Conservation (phyloP, 2,797 vertebrate genomes). For the Cuniculus paca region DNA sequence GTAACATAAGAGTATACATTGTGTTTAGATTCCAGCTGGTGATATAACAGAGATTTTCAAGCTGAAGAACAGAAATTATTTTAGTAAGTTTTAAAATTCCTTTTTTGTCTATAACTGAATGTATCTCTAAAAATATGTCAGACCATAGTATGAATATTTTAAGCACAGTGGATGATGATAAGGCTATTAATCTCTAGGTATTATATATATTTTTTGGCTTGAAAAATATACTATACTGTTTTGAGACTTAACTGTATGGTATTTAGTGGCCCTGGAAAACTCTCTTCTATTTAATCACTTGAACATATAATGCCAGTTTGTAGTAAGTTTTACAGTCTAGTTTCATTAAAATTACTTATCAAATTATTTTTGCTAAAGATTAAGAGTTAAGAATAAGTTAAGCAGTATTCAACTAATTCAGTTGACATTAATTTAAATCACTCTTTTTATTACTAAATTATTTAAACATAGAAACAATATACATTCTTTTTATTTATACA, state of each 20-base stretch:
- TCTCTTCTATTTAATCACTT: not conserved
- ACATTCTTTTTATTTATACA: not conserved
- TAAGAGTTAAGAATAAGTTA: not conserved
- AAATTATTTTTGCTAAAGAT: constrained; percentile 52
- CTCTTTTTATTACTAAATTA: constrained; percentile 4
- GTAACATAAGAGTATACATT: not conserved
- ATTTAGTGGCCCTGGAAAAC: constrained; percentile 8
- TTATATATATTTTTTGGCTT: not conserved
- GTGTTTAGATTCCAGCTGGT: constrained; percentile 42
- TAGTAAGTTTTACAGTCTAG: not conserved
- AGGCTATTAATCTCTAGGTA: constrained; percentile 41
- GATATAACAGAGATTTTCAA: constrained; percentile 41
- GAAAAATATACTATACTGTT: constrained; percentile 33
- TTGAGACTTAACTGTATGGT: constrained; percentile 35
- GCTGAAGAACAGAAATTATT: constrained; percentile 61
- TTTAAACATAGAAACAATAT: constrained; percentile 54
- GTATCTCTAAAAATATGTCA: constrained; percentile 32
- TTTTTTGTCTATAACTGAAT: constrained; percentile 43
- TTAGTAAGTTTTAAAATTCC: constrained; percentile 48
- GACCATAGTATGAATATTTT: constrained; percentile 45
- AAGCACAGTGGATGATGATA: constrained; percentile 25
- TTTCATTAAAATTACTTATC: not conserved
- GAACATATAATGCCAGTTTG: constrained; percentile 1
- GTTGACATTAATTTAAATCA: constrained; percentile 45
- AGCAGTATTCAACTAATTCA: constrained; percentile 25